phyloP scores from a whole-genome alignment of 2,888 invertebrate species.

The Orchestes rusci region DNA sequence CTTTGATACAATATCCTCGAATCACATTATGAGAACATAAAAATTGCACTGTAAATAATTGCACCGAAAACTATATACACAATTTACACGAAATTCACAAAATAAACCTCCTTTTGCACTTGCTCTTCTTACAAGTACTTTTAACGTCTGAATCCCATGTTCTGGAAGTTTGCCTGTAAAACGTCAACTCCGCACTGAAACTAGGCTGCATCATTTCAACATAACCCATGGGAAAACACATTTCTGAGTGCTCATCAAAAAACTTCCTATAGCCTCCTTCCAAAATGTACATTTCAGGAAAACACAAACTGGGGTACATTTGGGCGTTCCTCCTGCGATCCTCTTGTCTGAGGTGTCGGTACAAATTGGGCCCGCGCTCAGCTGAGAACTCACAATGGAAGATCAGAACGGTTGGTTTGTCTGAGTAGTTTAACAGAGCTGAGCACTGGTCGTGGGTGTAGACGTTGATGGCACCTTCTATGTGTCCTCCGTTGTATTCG shows the following conservation, averaged over 20 bases:
- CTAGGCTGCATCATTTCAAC: slow-evolving; percentile 14
- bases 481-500: slow-evolving; percentile 22
- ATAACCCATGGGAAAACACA: slow-evolving; percentile 16
- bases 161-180: slow-evolving; percentile 18
- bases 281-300: slow-evolving; percentile 21
- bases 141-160: slow-evolving; percentile 19
- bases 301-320: slow-evolving; percentile 17
- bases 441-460: slow-evolving; percentile 21
- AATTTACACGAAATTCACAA: too few species aligned
- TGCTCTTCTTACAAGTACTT: slow-evolving; percentile 4
- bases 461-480: slow-evolving; percentile 17
- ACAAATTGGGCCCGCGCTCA: slow-evolving; percentile 22
- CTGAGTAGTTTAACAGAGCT: slow-evolving; percentile 13
- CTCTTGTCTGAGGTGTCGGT: slow-evolving; percentile 19
- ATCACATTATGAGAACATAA: too few species aligned
- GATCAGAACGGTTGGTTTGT: slow-evolving; percentile 14
- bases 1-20: too few species aligned
- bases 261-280: slow-evolving; percentile 22
- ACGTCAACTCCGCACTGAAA: slow-evolving; percentile 9
- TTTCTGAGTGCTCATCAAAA: slow-evolving; percentile 12
- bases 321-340: slow-evolving; percentile 13
- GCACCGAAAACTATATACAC: too few species aligned
- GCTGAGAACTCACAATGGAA: slow-evolving; percentile 24
- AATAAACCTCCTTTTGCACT: too few species aligned
- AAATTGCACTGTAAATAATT: too few species aligned